A percentile compares a stretch with the other conserved stretches of the same genome.
These are phyloP conservation scores for Phocoena phocoena DNA, from an alignment of 2,113 vertebrate genomes.

Conservation along the genomic window DNA sequence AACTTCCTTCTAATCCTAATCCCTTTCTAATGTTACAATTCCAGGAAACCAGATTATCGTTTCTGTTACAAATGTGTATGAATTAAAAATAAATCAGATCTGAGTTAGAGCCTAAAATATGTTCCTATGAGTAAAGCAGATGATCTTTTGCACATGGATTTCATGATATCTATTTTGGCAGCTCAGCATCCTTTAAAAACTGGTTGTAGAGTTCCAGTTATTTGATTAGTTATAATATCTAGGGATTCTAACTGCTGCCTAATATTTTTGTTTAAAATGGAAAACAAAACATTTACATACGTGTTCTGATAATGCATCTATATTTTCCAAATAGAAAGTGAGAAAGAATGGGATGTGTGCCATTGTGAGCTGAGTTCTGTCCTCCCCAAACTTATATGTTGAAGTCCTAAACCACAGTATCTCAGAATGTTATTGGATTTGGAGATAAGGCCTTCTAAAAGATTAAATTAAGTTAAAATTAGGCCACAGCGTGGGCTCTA, in stretches of 20 bases:
- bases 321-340: neutral
- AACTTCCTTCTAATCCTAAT: neutral
- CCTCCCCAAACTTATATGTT: neutral
- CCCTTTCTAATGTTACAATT: neutral
- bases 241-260: neutral
- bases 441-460: neutral
- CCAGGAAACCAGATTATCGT: neutral
- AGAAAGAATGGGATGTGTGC: neutral
- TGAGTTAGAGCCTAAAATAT: neutral
- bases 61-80: neutral
- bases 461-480: neutral
- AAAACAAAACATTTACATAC: neutral
- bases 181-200: neutral
- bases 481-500: neutral
- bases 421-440: neutral
- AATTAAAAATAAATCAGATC: slow-evolving; percentile 11
- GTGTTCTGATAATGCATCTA: neutral
- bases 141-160: neutral
- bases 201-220: neutral
- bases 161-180: neutral
- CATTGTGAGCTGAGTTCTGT: neutral
- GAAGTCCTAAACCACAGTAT: neutral
- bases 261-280: neutral
- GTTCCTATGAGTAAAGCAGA: neutral
- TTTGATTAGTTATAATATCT: neutral